A percentile compares a stretch with the other conserved stretches of the same genome.
Evolutionary conservation across 2,113 vertebrate species (phyloP).

Genomic region (Microtus oregoni): DNA sequence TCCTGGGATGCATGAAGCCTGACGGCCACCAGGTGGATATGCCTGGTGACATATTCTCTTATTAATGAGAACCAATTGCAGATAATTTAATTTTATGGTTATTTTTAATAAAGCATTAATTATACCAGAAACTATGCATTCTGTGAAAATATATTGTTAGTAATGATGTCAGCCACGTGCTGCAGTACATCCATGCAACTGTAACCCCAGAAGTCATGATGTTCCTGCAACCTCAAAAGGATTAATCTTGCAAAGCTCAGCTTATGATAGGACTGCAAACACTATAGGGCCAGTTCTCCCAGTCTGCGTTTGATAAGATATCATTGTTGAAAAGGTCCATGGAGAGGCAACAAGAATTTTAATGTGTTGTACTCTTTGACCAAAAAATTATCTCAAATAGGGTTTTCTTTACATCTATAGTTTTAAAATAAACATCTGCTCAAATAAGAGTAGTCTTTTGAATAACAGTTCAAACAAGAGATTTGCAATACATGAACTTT

Average conservation of each 20-base stretch:
- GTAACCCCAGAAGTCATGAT: background rate
- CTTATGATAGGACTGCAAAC: background rate
- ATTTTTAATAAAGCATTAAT: conserved; percentile 11
- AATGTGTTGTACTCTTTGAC: background rate
- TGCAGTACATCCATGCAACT: background rate
- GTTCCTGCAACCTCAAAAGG: background rate
- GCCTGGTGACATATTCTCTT: background rate
- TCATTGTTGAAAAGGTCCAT: background rate
- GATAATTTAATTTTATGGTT: background rate
- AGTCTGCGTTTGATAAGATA: background rate
- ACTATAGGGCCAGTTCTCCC: background rate
- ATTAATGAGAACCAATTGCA: background rate
- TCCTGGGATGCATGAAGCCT: background rate
- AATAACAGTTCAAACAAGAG: background rate
- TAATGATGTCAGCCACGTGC: background rate
- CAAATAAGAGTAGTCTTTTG: background rate
- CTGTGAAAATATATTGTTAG: background rate
- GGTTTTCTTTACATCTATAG: background rate
- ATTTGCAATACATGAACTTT: background rate
- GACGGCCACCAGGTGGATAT: too few species aligned
- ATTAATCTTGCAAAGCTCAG: background rate
- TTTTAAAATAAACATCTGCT: background rate
- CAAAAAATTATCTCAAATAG: background rate
- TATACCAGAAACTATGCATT: background rate
- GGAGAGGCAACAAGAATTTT: background rate